These are phyloP conservation scores for Trididemnum clinides DNA, from an alignment of 23 tunicate genomes.

Conservation along the genomic window DNA sequence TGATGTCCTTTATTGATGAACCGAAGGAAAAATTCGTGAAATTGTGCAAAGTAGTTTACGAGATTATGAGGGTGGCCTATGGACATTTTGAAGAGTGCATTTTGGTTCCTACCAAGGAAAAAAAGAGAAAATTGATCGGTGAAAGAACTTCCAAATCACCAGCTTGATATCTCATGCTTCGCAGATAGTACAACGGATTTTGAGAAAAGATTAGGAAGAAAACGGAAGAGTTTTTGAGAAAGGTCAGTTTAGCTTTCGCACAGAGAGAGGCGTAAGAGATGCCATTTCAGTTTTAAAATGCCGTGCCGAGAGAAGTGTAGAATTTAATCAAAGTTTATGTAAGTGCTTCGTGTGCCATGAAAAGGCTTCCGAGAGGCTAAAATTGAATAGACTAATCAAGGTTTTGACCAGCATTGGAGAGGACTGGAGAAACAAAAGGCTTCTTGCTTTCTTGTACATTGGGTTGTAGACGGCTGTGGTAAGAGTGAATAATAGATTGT, in stretches of 20 bases:
- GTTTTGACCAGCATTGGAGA: neutral
- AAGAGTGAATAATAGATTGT: neutral
- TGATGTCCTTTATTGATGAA: too few relatives aligned
- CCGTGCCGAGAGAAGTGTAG: neutral
- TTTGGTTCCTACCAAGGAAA: neutral
- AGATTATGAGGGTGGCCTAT: neutral
- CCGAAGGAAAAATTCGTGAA: too few relatives aligned
- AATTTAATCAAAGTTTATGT: neutral
- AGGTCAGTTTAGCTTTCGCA: neutral
- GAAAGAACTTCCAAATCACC: neutral
- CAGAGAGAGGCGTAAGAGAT: neutral
- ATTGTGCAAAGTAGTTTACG: neutral
- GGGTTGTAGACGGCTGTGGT: too few relatives aligned
- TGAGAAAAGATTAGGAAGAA: neutral
- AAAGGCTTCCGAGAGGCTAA: too few relatives aligned
- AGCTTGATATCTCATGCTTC: neutral
- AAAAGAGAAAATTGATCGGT: neutral
- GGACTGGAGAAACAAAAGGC: neutral
- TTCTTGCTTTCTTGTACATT: too few relatives aligned
- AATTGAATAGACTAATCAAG: too few relatives aligned
- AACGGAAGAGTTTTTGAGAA: neutral
- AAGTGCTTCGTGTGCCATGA: neutral
- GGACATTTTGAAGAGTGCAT: neutral
- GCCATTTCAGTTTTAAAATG: neutral
- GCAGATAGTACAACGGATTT: neutral